Evolutionary conservation across 2,888 invertebrate genomes (phyloP).

Genomic region (Carcina quercana): DNA sequence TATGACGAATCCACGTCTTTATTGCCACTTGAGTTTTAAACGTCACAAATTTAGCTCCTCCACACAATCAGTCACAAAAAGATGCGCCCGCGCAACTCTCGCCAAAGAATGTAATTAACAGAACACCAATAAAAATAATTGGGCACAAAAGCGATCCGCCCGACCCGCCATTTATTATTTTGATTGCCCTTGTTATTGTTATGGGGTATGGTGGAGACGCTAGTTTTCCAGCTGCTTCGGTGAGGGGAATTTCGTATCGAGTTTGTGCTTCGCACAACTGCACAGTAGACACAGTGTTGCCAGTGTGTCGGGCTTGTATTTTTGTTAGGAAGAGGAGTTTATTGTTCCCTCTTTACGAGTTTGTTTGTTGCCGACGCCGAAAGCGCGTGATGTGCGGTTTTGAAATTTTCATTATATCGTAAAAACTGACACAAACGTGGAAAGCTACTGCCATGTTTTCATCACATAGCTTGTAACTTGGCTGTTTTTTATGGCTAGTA

Average conservation of each 20-base stretch:
- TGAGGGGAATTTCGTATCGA: not conserved
- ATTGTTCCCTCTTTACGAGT: constrained; percentile 41
- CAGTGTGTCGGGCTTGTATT: constrained; percentile 19
- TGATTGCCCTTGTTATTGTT: constrained; percentile 64
- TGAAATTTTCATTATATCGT: constrained; percentile 14
- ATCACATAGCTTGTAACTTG: too few species aligned
- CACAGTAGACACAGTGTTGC: constrained; percentile 7
- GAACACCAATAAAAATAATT: constrained; percentile 69
- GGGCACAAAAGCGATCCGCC: constrained; percentile 57
- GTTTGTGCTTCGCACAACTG: too few species aligned
- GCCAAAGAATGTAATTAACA: constrained; percentile 65
- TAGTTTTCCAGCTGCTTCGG: not conserved
- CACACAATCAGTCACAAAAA: constrained; percentile 27
- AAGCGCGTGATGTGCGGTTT: constrained; percentile 33
- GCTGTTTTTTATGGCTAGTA: too few species aligned
- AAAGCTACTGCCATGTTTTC: too few species aligned
- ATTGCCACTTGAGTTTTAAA: not conserved
- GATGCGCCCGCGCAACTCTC: constrained; percentile 32
- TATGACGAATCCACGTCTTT: not conserved
- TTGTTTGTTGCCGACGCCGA: constrained; percentile 36
- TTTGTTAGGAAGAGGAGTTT: constrained; percentile 26
- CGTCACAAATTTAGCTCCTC: constrained; percentile 15
- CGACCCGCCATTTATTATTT: constrained; percentile 59
- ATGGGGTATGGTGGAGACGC: constrained; percentile 31
- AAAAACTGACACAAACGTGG: too few species aligned